phyloP scores from a whole-genome alignment of 2,888 invertebrate genomes.

The Coenonympha glycerion region DNA sequence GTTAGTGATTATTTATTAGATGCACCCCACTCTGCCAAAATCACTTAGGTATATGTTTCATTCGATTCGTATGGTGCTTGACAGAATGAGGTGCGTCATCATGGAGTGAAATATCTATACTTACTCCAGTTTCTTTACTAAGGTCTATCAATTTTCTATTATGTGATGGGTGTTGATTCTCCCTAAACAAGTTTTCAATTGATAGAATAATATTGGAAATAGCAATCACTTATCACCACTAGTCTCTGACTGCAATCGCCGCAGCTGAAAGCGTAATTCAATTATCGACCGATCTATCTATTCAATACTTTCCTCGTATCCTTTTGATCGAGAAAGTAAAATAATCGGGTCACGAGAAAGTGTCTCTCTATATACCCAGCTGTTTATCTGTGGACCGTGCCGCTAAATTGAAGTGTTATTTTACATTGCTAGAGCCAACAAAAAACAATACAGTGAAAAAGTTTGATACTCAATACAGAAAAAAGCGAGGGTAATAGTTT shows the following conservation, averaged over 20 bases:
- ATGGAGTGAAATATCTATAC: too few relatives aligned
- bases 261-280: conserved; percentile 21
- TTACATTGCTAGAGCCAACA: background rate
- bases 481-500: too few relatives aligned
- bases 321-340: conserved; percentile 27
- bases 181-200: conserved; percentile 5
- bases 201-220: conserved; percentile 13
- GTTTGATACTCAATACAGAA: too few relatives aligned
- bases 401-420: conserved; percentile 7
- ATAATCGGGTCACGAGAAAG: conserved; percentile 27
- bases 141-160: background rate
- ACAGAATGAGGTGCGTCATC: too few relatives aligned
- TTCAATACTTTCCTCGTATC: conserved; percentile 29
- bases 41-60: too few relatives aligned
- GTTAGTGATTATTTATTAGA: too few relatives aligned
- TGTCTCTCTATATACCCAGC: conserved; percentile 20
- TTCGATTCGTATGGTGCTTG: too few relatives aligned
- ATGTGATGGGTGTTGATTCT: background rate
- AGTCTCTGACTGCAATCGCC: conserved; percentile 18
- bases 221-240: conserved; percentile 14
- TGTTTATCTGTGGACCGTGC: background rate
- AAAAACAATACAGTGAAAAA: too few relatives aligned
- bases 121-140: too few relatives aligned
- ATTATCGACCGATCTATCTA: conserved; percentile 25
- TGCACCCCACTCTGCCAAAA: too few relatives aligned